phyloP scores from a whole-genome alignment of 2,797 vertebrate species.

The Helicolenus hilgendorfi region DNA sequence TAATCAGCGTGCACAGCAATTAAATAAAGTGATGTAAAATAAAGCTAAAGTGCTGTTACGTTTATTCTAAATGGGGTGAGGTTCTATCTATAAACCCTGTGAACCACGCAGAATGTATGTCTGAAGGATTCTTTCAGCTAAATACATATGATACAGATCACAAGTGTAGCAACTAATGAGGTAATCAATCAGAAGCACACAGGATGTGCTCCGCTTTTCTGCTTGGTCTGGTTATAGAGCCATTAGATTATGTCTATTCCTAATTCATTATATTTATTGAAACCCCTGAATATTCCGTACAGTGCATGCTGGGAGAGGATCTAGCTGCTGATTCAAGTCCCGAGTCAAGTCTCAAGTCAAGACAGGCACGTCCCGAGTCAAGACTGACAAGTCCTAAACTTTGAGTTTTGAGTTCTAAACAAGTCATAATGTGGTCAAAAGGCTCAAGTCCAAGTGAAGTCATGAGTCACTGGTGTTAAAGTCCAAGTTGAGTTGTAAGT shows the following conservation, averaged over 20 bases:
- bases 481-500: too few species aligned
- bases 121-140: not conserved
- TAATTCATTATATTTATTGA: conserved; percentile 10
- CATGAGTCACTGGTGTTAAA: too few species aligned
- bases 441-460: too few species aligned
- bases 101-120: not conserved
- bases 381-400: too few species aligned
- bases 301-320: not conserved
- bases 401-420: too few species aligned
- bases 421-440: too few species aligned
- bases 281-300: not conserved
- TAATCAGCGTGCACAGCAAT: not conserved
- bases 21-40: not conserved
- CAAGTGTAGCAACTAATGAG: not conserved
- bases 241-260: not conserved
- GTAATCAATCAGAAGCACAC: not conserved
- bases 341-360: too few species aligned
- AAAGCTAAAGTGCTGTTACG: not conserved
- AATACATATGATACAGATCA: not conserved
- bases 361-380: too few species aligned
- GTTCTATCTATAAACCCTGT: not conserved
- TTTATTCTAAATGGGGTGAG: not conserved
- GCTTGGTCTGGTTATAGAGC: not conserved
- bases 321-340: not conserved
- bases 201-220: not conserved